These are phyloP conservation scores for Drosophila diplacantha DNA, from an alignment of 2,888 invertebrate species.

Conservation along the genomic window DNA sequence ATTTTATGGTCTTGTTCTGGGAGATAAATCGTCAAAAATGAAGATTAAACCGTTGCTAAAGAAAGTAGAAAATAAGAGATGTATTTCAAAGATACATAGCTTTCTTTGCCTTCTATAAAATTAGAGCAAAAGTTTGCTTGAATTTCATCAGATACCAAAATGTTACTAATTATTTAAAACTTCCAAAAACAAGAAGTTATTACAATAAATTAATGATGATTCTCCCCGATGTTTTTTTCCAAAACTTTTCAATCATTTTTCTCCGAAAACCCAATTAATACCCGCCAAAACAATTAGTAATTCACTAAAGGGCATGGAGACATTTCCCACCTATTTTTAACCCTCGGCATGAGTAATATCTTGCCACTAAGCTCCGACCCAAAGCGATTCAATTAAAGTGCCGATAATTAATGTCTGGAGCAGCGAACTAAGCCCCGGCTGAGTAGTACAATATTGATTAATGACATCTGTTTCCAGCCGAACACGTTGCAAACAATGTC, in stretches of 20 bases:
- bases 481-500: conserved; percentile 3
- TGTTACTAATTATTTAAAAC: background rate
- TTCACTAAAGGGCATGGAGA: conserved; percentile 19
- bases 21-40: conserved; percentile 5
- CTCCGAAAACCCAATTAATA: conserved; percentile 11
- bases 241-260: background rate
- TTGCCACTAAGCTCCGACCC: background rate
- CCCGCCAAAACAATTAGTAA: conserved; percentile 29
- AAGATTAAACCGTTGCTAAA: background rate
- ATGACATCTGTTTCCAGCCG: conserved; percentile 28
- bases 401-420: conserved; percentile 28
- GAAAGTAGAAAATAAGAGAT: background rate
- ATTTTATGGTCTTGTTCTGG: conserved; percentile 20
- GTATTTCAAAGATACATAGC: background rate
- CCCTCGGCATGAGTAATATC: conserved; percentile 26
- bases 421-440: conserved; percentile 18
- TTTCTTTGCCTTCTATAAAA: background rate
- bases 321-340: conserved; percentile 27
- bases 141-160: background rate
- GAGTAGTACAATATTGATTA: conserved; percentile 30
- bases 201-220: background rate
- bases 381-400: conserved; percentile 34
- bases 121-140: background rate
- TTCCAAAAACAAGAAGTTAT: background rate
- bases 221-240: background rate